A percentile compares a stretch with the other conserved stretches of the same genome.
These are phyloP conservation scores for Leucozona laternaria DNA, from an alignment of 2,888 invertebrate species.

Conservation along the genomic window DNA sequence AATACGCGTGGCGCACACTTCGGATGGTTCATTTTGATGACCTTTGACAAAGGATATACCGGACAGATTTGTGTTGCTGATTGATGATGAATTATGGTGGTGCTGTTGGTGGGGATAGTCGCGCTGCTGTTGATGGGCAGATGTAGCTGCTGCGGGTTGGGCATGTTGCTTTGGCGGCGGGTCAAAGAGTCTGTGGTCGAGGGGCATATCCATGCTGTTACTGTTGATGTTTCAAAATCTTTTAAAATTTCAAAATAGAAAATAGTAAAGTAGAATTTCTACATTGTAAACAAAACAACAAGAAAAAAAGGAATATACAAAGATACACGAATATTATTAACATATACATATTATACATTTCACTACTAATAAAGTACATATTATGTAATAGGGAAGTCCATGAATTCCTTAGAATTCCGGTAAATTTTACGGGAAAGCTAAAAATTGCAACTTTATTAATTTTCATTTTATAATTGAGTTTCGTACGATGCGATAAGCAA, in stretches of 20 bases:
- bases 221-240: conserved; percentile 46
- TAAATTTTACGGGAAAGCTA: no score
- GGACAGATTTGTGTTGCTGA: conserved; percentile 81
- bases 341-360: not conserved
- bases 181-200: conserved; percentile 83
- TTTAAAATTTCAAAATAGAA: conserved; percentile 26
- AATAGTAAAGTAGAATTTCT: conserved; percentile 4
- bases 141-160: conserved; percentile 76
- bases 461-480: no score
- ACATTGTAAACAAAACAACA: not conserved
- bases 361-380: no score
- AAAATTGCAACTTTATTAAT: no score
- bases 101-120: conserved; percentile 77
- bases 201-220: conserved; percentile 82
- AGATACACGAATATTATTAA: not conserved
- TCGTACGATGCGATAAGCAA: no score
- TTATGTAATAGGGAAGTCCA: no score
- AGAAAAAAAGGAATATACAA: not conserved
- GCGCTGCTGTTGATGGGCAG: conserved; percentile 72
- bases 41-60: conserved; percentile 79
- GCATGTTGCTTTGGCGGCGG: conserved; percentile 81
- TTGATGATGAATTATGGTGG: conserved; percentile 79
- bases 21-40: conserved; percentile 79
- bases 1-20: conserved; percentile 78
- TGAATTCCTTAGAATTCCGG: no score